Base-by-base conservation (phyloP, 2,113 vertebrate species). In the Oostethus manadensis region DNA sequence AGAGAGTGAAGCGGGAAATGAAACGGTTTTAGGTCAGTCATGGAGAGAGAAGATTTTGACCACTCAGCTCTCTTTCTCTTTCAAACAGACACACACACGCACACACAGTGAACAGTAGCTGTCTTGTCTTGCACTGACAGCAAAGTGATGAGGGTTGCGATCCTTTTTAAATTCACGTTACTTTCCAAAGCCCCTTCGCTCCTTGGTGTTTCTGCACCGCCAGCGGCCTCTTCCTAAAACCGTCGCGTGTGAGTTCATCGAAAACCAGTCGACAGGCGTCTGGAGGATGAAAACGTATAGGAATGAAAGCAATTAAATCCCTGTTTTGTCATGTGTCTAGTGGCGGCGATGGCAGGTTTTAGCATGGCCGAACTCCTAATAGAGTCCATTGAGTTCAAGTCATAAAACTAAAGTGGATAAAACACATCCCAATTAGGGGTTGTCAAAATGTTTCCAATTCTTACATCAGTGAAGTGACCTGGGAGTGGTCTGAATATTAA, bases 21-120 rank as follows among this genome's bases (percentile, higher is more conserved):
- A 85, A 82, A 81, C 79, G 71, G 84, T 84, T 82, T 87, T 86
- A 84, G 76, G 74, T 78, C 86, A 86, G 85, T 87, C 81, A 83
- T 84, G 78, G 78, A 69, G 70, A 70, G 70, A 79, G 74, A 65
- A 46, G 78, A 79, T 85, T 88, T 73, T 72, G 82, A 77, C 79
- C 82, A 85, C 76, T 88, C 86, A 88, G 86, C 86, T 76, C 59
- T 86, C 77, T 81, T 66, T 58, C 47, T 60, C 55, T 22, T 55
- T 62, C 46, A 58, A 64, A 74, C 70, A 48, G 51, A 35, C 43
- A 16, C 51, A n/a, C 57, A 44, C 47, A 59, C 58, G 17, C 56
- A n/a, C 49, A 49, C 46, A 62, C 4, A 58, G 57, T 53, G 78
- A 86, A 88, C 84, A 88, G 72, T 85, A 56, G 80, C 76, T 66